Conservation (phyloP, 2,888 invertebrate species). For the Nowickia ferox region DNA sequence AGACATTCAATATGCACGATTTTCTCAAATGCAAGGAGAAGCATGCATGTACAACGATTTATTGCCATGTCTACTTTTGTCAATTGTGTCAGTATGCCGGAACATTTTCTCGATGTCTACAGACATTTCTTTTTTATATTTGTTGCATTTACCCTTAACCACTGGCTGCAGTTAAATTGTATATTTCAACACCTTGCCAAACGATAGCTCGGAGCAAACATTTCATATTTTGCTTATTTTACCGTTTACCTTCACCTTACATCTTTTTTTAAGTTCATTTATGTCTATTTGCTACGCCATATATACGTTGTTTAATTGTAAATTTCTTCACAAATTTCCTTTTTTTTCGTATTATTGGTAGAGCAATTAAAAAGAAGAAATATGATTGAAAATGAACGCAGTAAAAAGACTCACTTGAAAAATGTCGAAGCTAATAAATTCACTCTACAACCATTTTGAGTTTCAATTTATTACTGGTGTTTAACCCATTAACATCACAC, state of each 20-base stretch:
- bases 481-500: too few species aligned
- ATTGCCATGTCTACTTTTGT: not conserved
- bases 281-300: constrained; percentile 13
- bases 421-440: not conserved
- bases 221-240: constrained; percentile 10
- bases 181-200: constrained; percentile 57
- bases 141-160: constrained; percentile 16
- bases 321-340: not conserved
- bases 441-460: too few species aligned
- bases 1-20: constrained; percentile 10
- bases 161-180: constrained; percentile 60
- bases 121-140: constrained; percentile 1
- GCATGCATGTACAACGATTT: not conserved
- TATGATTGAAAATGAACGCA: constrained; percentile 10
- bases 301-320: constrained; percentile 18
- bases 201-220: constrained; percentile 35
- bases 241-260: not conserved
- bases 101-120: not conserved
- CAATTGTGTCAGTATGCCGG: not conserved
- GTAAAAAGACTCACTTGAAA: not conserved
- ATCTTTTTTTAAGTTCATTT: not conserved
- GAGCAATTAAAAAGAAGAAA: not conserved
- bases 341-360: not conserved
- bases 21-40: not conserved
- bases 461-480: too few species aligned